Percentiles rank a stretch among this genome's conserved stretches.
Conservation (phyloP, 2,888 invertebrate genomes). For the Fabriciana adippe region DNA sequence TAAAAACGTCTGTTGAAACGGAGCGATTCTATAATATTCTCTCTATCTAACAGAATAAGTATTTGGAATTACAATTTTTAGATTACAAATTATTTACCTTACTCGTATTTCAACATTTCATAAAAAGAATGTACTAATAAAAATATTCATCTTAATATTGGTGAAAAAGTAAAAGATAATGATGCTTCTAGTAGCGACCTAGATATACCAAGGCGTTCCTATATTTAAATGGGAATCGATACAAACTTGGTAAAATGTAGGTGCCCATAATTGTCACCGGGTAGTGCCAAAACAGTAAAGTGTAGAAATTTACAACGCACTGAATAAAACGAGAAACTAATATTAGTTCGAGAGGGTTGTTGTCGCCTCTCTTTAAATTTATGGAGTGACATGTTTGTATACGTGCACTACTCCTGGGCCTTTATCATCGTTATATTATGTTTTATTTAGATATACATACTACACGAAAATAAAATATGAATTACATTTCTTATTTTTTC, state of each 20-base stretch:
- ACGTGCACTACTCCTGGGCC: constrained; percentile 13
- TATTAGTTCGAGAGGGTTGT: constrained; percentile 60
- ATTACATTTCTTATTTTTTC: neutral
- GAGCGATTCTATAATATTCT: no score
- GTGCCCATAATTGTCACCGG: constrained; percentile 53
- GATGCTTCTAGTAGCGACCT: constrained; percentile 13
- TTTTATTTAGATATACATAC: neutral
- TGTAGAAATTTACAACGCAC: constrained; percentile 59
- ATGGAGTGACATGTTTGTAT: constrained; percentile 39
- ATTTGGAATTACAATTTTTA: no score
- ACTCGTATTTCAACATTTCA: no score
- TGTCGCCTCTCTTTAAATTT: constrained; percentile 43
- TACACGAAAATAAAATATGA: neutral
- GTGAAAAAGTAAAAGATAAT: constrained; percentile 9
- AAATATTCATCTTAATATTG: neutral
- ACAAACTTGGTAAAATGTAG: constrained; percentile 52
- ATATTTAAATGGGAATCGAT: constrained; percentile 50
- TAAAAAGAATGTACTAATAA: neutral
- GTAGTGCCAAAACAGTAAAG: constrained; percentile 65
- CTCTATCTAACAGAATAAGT: no score
- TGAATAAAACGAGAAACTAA: constrained; percentile 62
- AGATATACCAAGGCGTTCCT: constrained; percentile 25
- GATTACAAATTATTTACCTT: no score
- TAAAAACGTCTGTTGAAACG: no score
- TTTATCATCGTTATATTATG: constrained; percentile 1